Conservation (phyloP, 2,113 vertebrate species). For the Sterrhoptilus dennistouni region DNA sequence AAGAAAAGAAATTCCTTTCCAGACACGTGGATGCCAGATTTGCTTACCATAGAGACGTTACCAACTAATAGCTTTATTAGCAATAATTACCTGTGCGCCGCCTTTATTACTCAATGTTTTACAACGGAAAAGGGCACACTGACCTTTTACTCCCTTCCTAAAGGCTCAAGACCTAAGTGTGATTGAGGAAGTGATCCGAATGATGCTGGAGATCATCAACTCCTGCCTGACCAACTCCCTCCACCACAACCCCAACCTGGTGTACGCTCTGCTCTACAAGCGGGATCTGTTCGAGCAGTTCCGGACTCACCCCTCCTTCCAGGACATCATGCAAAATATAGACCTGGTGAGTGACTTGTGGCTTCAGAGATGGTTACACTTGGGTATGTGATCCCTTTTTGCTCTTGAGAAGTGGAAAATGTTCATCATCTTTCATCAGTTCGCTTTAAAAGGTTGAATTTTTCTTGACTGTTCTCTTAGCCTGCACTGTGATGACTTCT, state of each 20-base stretch:
- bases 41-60: not conserved
- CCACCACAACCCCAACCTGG: constrained; percentile 96
- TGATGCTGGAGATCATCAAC: constrained; percentile 99
- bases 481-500: not conserved
- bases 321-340: constrained; percentile 98
- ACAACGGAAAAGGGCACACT: not conserved
- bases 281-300: constrained; percentile 98
- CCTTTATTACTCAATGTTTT: not conserved
- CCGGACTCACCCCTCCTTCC: constrained; percentile 93
- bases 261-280: constrained; percentile 95
- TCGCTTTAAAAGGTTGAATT: not conserved
- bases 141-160: constrained; percentile 13
- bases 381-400: not conserved
- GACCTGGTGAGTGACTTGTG: constrained; percentile 83
- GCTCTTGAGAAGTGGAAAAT: not conserved
- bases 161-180: constrained; percentile 96
- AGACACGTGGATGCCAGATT: not conserved
- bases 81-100: not conserved
- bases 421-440: not conserved
- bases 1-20: not conserved
- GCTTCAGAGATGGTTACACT: not conserved
- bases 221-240: constrained; percentile 94
- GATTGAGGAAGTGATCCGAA: constrained; percentile 98
- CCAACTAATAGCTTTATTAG: not conserved
- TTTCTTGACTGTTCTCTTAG: not conserved